phyloP scores from a whole-genome alignment of 2,113 vertebrate species.

The Urocynchramus pylzowi region DNA sequence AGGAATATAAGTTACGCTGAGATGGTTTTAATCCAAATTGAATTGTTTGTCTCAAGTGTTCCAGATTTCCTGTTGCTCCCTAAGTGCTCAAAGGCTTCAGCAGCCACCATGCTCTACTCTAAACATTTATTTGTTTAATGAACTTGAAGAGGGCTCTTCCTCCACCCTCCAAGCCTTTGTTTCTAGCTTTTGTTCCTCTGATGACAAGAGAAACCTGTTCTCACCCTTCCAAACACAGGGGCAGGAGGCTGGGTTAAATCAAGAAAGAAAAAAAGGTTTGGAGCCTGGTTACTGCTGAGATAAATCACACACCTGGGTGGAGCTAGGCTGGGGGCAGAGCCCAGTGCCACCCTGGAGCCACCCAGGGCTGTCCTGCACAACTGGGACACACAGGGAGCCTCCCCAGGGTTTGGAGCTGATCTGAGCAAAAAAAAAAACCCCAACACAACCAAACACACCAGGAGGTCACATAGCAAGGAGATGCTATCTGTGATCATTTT shows the following conservation, averaged over 20 bases:
- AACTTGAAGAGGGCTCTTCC: background rate
- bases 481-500: no score
- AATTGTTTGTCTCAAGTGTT: background rate
- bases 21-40: background rate
- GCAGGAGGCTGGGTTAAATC: background rate
- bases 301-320: fast-evolving
- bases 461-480: background rate
- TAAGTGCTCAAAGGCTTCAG: background rate
- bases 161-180: background rate
- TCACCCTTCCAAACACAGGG: background rate
- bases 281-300: background rate
- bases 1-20: background rate
- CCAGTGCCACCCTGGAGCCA: background rate
- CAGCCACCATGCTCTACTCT: fast-evolving
- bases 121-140: background rate
- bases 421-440: background rate
- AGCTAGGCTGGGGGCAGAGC: background rate
- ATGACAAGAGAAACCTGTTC: background rate
- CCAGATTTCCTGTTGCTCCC: background rate
- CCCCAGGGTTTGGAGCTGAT: background rate
- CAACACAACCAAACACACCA: background rate
- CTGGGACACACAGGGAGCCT: background rate
- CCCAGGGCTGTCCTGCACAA: fast-evolving
- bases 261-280: background rate
- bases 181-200: background rate